A percentile compares a stretch with the other conserved stretches of the same genome.
Conservation (phyloP, 2,113 vertebrate genomes). For the Dinomys branickii region DNA sequence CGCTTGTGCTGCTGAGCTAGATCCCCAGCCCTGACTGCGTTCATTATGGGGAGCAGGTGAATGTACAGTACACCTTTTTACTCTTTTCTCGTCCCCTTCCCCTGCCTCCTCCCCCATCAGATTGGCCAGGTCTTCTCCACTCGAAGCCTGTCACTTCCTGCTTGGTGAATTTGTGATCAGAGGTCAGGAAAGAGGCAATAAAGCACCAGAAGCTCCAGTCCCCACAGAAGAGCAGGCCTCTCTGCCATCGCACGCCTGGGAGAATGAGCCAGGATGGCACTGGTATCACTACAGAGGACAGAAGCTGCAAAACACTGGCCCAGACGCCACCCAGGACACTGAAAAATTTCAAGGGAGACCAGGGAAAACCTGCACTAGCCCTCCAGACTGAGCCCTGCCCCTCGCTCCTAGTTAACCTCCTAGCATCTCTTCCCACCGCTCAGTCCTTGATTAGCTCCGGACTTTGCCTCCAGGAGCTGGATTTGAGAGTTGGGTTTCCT, state of each 20-base stretch:
- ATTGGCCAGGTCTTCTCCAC: background rate
- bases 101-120: background rate
- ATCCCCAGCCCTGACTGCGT: too few species aligned
- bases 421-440: background rate
- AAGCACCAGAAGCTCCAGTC: background rate
- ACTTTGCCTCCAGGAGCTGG: background rate
- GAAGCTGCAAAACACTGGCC: rapidly evolving
- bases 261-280: rapidly evolving
- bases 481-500: background rate
- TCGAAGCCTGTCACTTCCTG: background rate
- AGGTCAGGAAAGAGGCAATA: background rate
- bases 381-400: rapidly evolving
- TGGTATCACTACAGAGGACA: background rate
- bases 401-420: too few species aligned
- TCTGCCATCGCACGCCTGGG: rapidly evolving
- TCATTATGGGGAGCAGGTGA: background rate
- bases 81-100: background rate
- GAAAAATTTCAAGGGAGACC: background rate
- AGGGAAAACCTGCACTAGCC: too few species aligned
- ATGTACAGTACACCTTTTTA: rapidly evolving
- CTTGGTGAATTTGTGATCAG: background rate
- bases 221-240: rapidly evolving
- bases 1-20: too few species aligned
- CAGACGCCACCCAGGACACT: background rate
- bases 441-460: background rate